Base-by-base conservation (phyloP, 2,797 vertebrate species). In the Pempheris klunzingeri region DNA sequence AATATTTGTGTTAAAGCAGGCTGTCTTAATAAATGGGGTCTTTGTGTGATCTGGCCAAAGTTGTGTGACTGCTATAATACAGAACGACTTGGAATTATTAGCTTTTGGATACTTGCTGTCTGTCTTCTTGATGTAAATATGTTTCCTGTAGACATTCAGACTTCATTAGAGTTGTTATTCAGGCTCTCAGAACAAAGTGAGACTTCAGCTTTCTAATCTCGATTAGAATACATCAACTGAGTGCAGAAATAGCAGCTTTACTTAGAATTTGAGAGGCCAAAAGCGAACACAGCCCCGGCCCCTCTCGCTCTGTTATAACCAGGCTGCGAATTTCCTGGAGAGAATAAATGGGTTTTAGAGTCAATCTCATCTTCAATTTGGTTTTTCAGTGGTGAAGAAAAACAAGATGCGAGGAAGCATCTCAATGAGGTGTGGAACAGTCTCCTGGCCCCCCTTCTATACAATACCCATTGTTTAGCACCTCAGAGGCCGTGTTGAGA, bases 341-440 rank as follows among this genome's bases (percentile, higher is more conserved):
- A 71, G 80, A 85, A 83, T 74, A 80, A 85, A 86, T 69, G 28
- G 24, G 22, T 59, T 84, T 84, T 61, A 41, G 34, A 82, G 71
- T 60, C 80, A 61, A 68, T 73, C 81, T 87, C 79, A 80, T 75
- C 75, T 87, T 89, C 66, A 73, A 63, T 90, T 83, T 67, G 67
- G 4, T 38, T 81, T 83, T 62, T 82, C 18, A 52, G 38, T 18
- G 46, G 47, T 72, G 70, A 79, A 81, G 71, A 60, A 73, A 76
- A 82, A 62, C 77, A 63, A 76, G 69, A 82, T 67, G 59, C 14
- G 9, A 80, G 57, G 68, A 63, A 68, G 83, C 70, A 65, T 87
- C 30, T 61, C 77, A 87, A 92, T 88, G 71, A 88, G 84, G 80
- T 52, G 53, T 71, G 63, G 47, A 74, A 39, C 47, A 12, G 58